Evolutionary conservation across 1,140 invertebrate genomes (phyloP), one percentile per base, ranked within the genome.

Genomic region (Bombus difficillimus): DNA sequence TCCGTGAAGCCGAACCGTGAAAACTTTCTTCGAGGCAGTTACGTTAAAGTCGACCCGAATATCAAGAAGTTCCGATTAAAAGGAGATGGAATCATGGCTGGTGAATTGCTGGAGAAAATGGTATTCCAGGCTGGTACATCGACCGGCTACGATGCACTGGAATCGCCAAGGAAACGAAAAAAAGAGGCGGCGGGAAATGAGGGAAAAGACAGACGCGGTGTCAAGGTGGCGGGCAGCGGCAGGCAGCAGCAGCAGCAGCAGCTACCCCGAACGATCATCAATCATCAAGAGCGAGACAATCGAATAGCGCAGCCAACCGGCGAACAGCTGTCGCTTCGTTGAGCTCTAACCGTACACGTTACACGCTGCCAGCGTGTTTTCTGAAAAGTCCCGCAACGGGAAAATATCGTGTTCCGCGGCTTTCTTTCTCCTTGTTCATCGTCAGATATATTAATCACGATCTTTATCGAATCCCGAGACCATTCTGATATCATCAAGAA

Each of bases 271-370:
- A 94, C 91, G 91, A 94, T 95, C 95, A 95, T 95, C 95, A 95
- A 95, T 95, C 95, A 95, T 95, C 93, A 93, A 93, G 93, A 93
- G 92, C 95, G 95, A 95, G 95, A 95, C 94, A 95, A 95, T 95
- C 93, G 94, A 94, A 95, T 93, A 91, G 92, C 91, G 91, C 92
- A 92, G 92, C 92, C 92, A 92, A 93, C 92, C 94, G 92, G 92
- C 86, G 92, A 95, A 95, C 95, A 95, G 94, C 95, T 95, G 95
- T 95, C 94, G 94, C 93, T 94, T 93, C 93, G 91, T 92, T 94
- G 87, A 88, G 92, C 90, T 92, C 90, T 88, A 90, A 93, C 90
- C 89, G 90, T 91, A 87, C 91, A 91, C 91, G 91, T 92, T 92
- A 92, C 90, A 92, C 91, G 89, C 89, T 93, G 90, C 92, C 86